Evolutionary conservation across 2,113 vertebrate species (phyloP), one percentile per base, ranked within the genome.

Genomic region (Lynx canadensis): DNA sequence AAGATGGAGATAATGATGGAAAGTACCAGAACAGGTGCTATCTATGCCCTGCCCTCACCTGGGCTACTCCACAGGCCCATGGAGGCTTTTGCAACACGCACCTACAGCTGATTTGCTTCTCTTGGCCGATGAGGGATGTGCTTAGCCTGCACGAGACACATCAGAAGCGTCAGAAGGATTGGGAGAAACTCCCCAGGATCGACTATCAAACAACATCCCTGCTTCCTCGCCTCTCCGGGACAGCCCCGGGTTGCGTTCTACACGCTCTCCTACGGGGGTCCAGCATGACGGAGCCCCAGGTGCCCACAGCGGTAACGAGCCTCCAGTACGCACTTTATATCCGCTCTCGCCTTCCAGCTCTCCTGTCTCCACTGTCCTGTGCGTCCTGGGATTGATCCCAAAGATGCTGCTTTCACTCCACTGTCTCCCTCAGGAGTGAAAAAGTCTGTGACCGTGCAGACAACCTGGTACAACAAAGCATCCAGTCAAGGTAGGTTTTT

Each of bases 291-390:
- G 4, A 41, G 18, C 36, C 31, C 41, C n/a, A 10, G 29, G 8
- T 7, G 13, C 45, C 27, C n/a, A 12, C 1, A 7, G n/a, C 15
- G 65, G 19, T 14, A 9, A 13, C 33, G 5, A 16, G 33, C 38
- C 33, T 27, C 41, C 29, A 2, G 3, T 0, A 27, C 48, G 3
- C 68, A 21, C n/a, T 50, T 52, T 7, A 27, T 21, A 9, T 3
- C 5, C 27, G 4, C 69, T 79, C 27, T 50, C 23, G 41, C 29
- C 29, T 10, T 29, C 29, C 11, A 12, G 38, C 2, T 55, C 63
- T 48, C 19, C 8, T 27, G 0, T 7, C 71, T 4, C 9, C 6
- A 3, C n/a, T 10, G 1, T 1, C 38, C 27, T 12, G 27, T 29
- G 63, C 0, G 3, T 50, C n/a, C 11, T 3, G 29, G 76, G 33